Conservation (phyloP, 2,113 vertebrate species). For the Phocoena phocoena region DNA sequence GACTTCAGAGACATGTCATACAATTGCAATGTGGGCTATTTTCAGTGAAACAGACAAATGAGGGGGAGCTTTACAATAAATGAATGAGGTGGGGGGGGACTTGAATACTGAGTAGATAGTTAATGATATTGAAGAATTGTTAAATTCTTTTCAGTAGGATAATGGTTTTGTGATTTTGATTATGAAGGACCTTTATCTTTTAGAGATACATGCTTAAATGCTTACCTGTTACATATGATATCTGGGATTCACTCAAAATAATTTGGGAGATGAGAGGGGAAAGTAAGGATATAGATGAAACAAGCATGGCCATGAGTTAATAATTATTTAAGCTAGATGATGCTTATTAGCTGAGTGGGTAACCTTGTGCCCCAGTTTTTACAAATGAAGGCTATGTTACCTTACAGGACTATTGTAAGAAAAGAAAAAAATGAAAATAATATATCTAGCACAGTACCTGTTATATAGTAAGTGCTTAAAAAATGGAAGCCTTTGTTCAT, state of each 20-base stretch:
- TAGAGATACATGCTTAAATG: background rate
- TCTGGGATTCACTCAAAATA: slow-evolving; percentile 4
- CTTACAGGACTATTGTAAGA: background rate
- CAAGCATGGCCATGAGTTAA: background rate
- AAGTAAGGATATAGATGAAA: background rate
- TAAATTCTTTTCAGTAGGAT: background rate
- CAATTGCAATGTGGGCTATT: background rate
- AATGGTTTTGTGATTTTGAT: slow-evolving; percentile 14
- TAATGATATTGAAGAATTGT: background rate
- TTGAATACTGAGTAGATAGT: slow-evolving; percentile 3
- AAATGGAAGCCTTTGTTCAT: background rate
- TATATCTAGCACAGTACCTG: background rate
- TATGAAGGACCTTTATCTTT: background rate
- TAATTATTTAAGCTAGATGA: background rate
- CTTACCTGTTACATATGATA: background rate
- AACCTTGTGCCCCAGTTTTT: background rate
- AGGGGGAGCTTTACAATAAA: background rate
- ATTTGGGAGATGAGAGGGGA: background rate
- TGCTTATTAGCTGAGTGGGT: background rate
- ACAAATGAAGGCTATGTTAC: background rate
- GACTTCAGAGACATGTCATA: background rate
- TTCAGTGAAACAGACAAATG: background rate
- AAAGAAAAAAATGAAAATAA: background rate
- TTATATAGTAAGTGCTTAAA: background rate
- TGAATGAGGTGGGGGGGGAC: background rate